Conservation (phyloP, 2,113 vertebrate genomes). For the Eretmochelys imbricata region DNA sequence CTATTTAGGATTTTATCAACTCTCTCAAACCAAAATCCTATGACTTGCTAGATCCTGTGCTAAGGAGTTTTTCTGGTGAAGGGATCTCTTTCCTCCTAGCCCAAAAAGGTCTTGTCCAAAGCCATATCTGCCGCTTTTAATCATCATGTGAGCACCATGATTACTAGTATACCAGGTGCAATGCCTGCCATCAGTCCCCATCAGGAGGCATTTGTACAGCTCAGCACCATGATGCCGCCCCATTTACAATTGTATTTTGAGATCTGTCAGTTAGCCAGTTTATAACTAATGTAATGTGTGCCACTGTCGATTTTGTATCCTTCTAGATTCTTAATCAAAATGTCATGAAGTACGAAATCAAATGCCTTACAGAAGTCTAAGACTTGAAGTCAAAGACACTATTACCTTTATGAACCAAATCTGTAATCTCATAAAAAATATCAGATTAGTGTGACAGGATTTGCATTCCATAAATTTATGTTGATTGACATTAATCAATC, state of each 20-base stretch:
- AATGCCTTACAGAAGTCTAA: neutral
- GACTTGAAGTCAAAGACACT: neutral
- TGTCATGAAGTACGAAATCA: neutral
- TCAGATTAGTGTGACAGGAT: neutral
- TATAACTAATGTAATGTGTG: neutral
- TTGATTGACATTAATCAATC: neutral
- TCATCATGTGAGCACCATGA: too few relatives aligned
- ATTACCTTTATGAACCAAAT: neutral
- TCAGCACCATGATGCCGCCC: too few relatives aligned
- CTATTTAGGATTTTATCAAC: too few relatives aligned
- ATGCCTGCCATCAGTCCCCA: too few relatives aligned
- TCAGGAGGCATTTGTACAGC: too few relatives aligned
- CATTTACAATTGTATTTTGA: neutral
- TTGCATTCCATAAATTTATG: neutral
- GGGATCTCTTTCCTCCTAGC: too few relatives aligned
- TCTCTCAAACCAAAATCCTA: too few relatives aligned
- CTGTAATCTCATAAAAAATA: neutral
- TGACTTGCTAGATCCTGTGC: too few relatives aligned
- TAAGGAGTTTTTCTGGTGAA: too few relatives aligned
- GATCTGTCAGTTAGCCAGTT: neutral
- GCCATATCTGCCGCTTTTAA: too few relatives aligned
- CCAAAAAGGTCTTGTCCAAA: too few relatives aligned
- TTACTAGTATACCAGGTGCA: too few relatives aligned
- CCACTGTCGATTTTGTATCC: neutral
- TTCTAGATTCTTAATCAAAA: neutral